Conservation (phyloP, 2,113 vertebrate genomes). For the Otocyon megalotis region DNA sequence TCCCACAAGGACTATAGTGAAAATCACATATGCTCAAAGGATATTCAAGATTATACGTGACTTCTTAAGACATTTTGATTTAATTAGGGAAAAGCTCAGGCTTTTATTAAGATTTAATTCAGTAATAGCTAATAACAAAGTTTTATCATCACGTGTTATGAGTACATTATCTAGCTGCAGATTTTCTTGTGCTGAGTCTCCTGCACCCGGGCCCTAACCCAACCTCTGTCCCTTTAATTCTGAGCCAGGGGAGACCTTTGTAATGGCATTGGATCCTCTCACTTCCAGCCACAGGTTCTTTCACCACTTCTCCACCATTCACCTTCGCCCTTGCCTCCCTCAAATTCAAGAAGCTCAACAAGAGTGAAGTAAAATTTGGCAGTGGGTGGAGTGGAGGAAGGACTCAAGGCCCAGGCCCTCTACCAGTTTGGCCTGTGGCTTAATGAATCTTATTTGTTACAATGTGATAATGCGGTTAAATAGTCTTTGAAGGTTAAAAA, state of each 20-base stretch:
- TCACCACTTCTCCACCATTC: neutral
- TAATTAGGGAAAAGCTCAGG: neutral
- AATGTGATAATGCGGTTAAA: neutral
- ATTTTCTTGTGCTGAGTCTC: neutral
- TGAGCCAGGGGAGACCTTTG: neutral
- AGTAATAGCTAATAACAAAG: neutral
- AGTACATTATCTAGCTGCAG: neutral
- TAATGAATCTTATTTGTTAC: neutral
- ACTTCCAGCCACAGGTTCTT: neutral
- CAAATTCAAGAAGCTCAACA: neutral
- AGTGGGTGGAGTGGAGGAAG: accelerated
- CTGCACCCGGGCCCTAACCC: accelerated
- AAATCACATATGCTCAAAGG: neutral
- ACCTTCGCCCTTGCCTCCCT: neutral
- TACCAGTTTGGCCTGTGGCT: neutral
- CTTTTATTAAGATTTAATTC: neutral
- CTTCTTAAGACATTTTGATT: neutral
- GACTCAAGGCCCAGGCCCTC: neutral
- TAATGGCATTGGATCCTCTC: accelerated
- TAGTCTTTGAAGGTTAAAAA: neutral
- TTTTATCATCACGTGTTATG: neutral
- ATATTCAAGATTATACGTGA: neutral
- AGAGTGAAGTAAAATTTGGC: neutral
- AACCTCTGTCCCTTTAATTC: neutral
- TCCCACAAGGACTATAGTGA: neutral